Evolutionary conservation across 2,797 vertebrate genomes (phyloP).

Genomic region (Centroberyx gerrardi): DNA sequence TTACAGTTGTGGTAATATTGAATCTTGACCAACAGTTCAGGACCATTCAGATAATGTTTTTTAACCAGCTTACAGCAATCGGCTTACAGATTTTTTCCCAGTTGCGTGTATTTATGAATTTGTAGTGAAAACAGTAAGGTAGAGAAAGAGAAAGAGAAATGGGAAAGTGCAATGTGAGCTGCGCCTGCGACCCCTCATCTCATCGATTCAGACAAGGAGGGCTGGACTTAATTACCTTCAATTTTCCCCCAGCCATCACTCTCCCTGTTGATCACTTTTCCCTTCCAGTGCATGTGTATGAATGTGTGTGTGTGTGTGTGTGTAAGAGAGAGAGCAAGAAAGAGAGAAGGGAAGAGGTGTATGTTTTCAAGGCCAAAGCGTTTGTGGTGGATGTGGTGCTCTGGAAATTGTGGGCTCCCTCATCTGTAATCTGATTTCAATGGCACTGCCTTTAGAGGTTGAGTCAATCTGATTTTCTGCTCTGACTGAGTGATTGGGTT

Average conservation of each 20-base stretch:
- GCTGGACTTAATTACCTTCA: conserved; percentile 86
- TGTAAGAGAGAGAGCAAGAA: conserved; percentile 30
- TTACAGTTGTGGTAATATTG: conserved; percentile 14
- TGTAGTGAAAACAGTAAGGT: conserved; percentile 24
- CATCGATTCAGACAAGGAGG: conserved; percentile 84
- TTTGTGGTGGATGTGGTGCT: conserved; percentile 78
- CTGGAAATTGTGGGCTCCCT: conserved; percentile 80
- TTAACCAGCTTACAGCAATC: neutral
- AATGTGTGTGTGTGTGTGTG: conserved; percentile 2
- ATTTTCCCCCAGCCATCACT: conserved; percentile 78
- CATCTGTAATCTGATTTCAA: conserved; percentile 87
- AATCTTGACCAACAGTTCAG: conserved; percentile 14
- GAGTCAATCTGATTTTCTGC: conserved; percentile 86
- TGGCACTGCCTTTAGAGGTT: conserved; percentile 81
- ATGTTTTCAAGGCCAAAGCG: conserved; percentile 84
- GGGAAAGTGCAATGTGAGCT: conserved; percentile 79
- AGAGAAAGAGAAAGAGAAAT: conserved; percentile 22
- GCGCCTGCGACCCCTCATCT: conserved; percentile 81
- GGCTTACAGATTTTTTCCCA: neutral
- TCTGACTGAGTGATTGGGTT: conserved; percentile 76
- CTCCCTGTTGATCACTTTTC: conserved; percentile 80
- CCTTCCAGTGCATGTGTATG: conserved; percentile 51
- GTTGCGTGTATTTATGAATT: conserved; percentile 7
- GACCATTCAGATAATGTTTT: neutral
- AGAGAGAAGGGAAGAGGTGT: conserved; percentile 69